These are phyloP conservation scores for Distichodus sexfasciatus DNA, from an alignment of 2,797 vertebrate species.

Conservation along the genomic window DNA sequence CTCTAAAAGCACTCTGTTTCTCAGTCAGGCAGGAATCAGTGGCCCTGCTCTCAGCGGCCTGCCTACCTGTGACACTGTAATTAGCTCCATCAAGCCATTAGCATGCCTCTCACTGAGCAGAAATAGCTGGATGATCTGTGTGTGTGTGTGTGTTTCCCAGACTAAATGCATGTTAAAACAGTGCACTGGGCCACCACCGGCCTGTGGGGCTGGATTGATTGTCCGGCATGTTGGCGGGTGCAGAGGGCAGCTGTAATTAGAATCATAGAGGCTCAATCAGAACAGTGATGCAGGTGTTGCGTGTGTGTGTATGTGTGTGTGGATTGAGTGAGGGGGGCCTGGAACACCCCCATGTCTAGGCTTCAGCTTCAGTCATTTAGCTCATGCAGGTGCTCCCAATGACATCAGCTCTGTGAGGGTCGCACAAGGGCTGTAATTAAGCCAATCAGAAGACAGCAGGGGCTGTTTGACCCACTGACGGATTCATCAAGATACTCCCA, in stretches of 20 bases:
- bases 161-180: conserved; percentile 44
- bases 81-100: conserved; percentile 45
- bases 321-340: conserved; percentile 20
- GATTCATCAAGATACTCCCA: conserved; percentile 52
- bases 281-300: conserved; percentile 8
- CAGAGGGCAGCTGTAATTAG: conserved; percentile 44
- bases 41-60: conserved; percentile 32
- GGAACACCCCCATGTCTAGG: conserved; percentile 35
- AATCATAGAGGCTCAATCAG: conserved; percentile 36
- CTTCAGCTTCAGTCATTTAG: conserved; percentile 25
- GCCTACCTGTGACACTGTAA: conserved; percentile 48
- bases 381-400: conserved; percentile 46
- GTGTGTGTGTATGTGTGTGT: conserved; percentile 5
- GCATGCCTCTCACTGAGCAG: conserved; percentile 39
- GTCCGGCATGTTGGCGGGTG: conserved; percentile 35
- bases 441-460: conserved; percentile 54
- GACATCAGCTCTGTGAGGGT: conserved; percentile 43
- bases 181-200: conserved; percentile 16
- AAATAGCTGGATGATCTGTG: conserved; percentile 39
- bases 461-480: conserved; percentile 49
- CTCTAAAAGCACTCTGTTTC: not conserved
- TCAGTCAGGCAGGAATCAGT: conserved; percentile 27
- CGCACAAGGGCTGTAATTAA: conserved; percentile 52
- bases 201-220: conserved; percentile 36
- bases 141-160: conserved; percentile 4